These are phyloP conservation scores for Stegastes partitus DNA, from an alignment of 2,113 vertebrate genomes.

Conservation along the genomic window DNA sequence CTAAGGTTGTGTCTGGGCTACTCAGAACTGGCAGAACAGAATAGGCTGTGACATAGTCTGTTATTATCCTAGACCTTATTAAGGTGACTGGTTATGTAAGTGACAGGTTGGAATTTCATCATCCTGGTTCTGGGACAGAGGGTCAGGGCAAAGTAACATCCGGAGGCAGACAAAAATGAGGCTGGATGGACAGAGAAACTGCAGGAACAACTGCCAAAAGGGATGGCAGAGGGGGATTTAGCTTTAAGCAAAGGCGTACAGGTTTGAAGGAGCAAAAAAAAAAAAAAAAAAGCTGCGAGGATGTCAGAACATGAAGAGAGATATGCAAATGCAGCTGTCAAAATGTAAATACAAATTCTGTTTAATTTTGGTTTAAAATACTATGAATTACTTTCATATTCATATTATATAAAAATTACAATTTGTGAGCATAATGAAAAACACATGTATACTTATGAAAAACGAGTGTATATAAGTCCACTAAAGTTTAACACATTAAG, in stretches of 20 bases:
- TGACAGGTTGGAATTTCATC: constrained; percentile 62
- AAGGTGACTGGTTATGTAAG: constrained; percentile 61
- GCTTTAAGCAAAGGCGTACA: constrained; percentile 5
- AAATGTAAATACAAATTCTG: background rate
- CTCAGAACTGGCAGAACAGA: constrained; percentile 8
- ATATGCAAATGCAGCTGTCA: background rate
- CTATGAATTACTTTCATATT: no score
- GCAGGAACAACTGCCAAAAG: constrained; percentile 14
- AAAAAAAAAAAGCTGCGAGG: background rate
- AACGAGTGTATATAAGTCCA: no score
- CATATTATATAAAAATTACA: background rate
- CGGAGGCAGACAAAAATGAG: constrained; percentile 33
- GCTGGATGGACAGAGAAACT: constrained; percentile 16
- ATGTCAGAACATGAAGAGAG: background rate
- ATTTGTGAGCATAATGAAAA: no score
- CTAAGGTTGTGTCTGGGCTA: background rate
- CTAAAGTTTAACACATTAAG: background rate
- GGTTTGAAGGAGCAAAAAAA: background rate
- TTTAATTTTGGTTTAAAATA: background rate
- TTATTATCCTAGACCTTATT: constrained; percentile 20
- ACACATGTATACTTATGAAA: no score
- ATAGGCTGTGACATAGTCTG: background rate
- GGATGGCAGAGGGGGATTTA: constrained; percentile 28
- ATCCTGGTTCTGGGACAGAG: constrained; percentile 34
- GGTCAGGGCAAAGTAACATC: constrained; percentile 45